Conservation (phyloP, 2,113 vertebrate genomes). For the Nanger granti region DNA sequence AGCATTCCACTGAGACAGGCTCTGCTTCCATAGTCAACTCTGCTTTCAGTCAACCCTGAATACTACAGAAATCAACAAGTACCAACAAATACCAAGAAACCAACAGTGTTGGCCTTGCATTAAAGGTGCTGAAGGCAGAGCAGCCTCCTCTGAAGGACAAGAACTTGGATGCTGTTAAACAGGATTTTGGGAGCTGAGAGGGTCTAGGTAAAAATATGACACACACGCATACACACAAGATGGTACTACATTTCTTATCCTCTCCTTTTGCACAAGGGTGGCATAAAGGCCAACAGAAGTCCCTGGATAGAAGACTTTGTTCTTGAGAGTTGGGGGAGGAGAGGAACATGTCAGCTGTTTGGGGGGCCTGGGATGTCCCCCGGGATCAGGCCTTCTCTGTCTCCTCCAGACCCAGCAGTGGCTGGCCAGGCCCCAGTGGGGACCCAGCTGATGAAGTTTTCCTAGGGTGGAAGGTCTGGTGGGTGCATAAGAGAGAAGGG, state of each 20-base stretch:
- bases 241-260: too few species aligned
- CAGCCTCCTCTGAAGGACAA: neutral
- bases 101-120: neutral
- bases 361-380: neutral
- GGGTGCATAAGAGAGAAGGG: neutral
- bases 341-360: neutral
- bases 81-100: neutral
- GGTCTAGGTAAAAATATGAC: neutral
- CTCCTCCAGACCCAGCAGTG: neutral
- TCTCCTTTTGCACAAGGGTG: neutral
- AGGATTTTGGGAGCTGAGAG: neutral
- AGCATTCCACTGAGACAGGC: neutral
- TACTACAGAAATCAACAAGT: neutral
- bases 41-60: neutral
- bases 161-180: neutral
- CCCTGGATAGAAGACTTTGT: neutral
- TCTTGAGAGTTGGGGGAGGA: neutral
- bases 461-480: neutral
- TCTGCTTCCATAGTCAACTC: neutral
- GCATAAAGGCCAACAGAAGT: neutral
- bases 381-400: neutral
- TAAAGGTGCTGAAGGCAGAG: neutral
- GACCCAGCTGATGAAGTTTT: neutral
- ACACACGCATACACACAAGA: accelerated
- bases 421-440: neutral